These are phyloP conservation scores for Trichosurus vulpecula DNA, from an alignment of 2,797 vertebrate species.

Conservation along the genomic window DNA sequence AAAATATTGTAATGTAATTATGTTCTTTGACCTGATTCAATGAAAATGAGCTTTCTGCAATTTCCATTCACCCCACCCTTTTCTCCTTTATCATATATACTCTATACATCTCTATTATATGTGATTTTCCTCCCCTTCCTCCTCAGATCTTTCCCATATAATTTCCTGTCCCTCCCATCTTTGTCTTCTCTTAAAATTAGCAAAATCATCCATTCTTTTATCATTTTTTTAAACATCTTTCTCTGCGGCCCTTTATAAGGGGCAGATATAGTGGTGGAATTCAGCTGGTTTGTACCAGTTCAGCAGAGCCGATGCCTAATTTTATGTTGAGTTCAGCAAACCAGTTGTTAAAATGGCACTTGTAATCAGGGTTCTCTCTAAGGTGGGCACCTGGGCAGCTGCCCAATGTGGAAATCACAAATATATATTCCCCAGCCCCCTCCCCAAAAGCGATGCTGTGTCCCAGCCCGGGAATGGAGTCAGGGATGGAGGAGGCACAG, in stretches of 20 bases:
- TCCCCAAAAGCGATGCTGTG: no score
- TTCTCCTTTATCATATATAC: background rate
- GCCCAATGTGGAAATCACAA: no score
- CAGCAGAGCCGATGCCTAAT: no score
- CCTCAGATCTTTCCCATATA: background rate
- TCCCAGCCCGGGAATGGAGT: no score
- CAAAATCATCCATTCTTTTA: background rate
- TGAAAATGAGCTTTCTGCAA: background rate
- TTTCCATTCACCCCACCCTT: background rate
- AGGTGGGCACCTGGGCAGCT: no score
- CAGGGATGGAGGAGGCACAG: no score
- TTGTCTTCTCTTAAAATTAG: background rate
- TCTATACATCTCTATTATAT: background rate
- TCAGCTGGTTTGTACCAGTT: no score
- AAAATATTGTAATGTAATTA: background rate
- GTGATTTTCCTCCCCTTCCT: background rate
- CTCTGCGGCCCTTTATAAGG: background rate
- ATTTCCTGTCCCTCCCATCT: background rate
- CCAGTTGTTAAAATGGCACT: no score
- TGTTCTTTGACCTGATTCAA: background rate
- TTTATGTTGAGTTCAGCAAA: no score
- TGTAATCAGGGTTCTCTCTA: no score
- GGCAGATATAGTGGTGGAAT: no score
- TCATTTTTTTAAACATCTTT: background rate
- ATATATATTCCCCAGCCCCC: no score